Evolutionary conservation across 2,113 vertebrate genomes (phyloP).

Genomic region (Synodontis membranacea): DNA sequence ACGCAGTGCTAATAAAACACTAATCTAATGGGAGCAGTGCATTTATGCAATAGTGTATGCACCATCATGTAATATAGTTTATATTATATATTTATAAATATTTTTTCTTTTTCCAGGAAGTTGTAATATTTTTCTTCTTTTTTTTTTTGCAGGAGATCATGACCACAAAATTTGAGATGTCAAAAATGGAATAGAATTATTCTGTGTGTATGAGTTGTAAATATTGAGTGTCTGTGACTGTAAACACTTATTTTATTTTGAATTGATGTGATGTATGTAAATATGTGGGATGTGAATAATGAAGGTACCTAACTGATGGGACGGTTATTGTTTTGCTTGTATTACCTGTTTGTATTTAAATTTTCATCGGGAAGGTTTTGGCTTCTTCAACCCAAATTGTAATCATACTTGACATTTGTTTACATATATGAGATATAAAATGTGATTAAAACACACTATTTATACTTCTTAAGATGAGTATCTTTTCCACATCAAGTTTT

Average conservation of each 20-base stretch:
- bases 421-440: conserved; percentile 46
- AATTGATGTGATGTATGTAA: conserved; percentile 59
- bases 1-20: background rate
- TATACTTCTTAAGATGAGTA: conserved; percentile 27
- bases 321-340: conserved; percentile 53
- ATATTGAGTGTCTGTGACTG: conserved; percentile 41
- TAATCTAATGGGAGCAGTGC: background rate
- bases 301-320: conserved; percentile 28
- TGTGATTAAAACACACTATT: conserved; percentile 50
- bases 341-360: conserved; percentile 64
- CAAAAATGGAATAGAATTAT: conserved; percentile 78
- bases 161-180: conserved; percentile 80
- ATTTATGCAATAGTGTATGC: conserved; percentile 1
- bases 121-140: background rate
- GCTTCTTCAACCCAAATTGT: conserved; percentile 41
- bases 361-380: conserved; percentile 53
- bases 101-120: background rate
- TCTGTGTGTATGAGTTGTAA: conserved; percentile 52
- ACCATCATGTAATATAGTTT: background rate
- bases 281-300: conserved; percentile 45
- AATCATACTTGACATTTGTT: conserved; percentile 54
- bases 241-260: conserved; percentile 49
- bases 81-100: background rate
- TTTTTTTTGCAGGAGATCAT: conserved; percentile 70
- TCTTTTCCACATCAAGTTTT: conserved; percentile 17